phyloP scores from a whole-genome alignment of 2,797 vertebrate genomes.

The Centroberyx gerrardi region DNA sequence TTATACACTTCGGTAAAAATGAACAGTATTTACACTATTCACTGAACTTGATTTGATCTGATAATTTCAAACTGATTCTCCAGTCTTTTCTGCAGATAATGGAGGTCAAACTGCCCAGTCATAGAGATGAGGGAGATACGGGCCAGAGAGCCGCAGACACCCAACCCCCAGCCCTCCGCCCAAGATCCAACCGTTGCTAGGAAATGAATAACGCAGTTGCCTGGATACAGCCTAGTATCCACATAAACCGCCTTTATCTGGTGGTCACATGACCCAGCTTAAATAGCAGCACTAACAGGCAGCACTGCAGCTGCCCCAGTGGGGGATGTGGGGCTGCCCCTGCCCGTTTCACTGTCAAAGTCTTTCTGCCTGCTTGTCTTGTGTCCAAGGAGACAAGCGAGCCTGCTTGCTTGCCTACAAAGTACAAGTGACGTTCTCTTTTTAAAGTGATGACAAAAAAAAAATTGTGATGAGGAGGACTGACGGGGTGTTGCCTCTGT shows the following conservation, averaged over 20 bases:
- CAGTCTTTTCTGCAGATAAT: conserved; percentile 29
- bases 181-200: conserved; percentile 76
- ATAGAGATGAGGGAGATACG: conserved; percentile 50
- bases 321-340: conserved; percentile 36
- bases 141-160: conserved; percentile 60
- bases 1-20: background rate
- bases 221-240: conserved; percentile 75
- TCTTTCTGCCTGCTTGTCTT: conserved; percentile 6
- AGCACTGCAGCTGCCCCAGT: conserved; percentile 66
- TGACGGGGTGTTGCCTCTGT: background rate
- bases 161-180: conserved; percentile 73
- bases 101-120: conserved; percentile 57
- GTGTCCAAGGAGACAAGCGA: background rate
- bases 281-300: conserved; percentile 69
- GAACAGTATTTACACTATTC: background rate
- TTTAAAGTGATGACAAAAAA: conserved; percentile 1
- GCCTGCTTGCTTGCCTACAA: background rate
- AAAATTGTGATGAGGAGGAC: background rate
- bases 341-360: conserved; percentile 15
- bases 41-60: background rate
- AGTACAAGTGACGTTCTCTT: background rate
- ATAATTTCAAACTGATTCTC: background rate
- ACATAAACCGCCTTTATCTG: conserved; percentile 79
- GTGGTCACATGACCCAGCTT: conserved; percentile 75
- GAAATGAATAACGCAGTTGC: conserved; percentile 83